These are phyloP conservation scores for Anthopleura xanthogrammica DNA, from an alignment of 92 coral and sea anemone species.

Conservation along the genomic window DNA sequence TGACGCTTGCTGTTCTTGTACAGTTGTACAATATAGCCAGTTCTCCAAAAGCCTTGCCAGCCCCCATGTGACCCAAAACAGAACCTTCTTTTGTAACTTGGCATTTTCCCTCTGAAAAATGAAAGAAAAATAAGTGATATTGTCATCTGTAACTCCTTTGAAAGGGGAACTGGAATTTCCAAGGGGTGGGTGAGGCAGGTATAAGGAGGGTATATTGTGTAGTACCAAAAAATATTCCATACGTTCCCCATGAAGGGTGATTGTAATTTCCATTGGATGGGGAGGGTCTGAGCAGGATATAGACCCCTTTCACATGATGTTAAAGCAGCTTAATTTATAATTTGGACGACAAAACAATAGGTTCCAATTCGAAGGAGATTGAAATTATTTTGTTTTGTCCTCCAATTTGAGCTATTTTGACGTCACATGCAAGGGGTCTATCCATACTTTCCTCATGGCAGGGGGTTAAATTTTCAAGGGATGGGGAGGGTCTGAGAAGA, in stretches of 20 bases:
- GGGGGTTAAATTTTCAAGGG: neutral
- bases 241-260: neutral
- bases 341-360: no score
- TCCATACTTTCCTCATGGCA: neutral
- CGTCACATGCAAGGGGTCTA: neutral
- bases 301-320: neutral
- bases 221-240: neutral
- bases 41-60: slow-evolving; percentile 98
- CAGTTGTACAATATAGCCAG: slow-evolving; percentile 98
- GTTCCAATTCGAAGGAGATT: no score
- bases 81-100: slow-evolving; percentile 93
- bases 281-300: neutral
- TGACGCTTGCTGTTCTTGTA: slow-evolving; percentile 96
- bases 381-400: no score
- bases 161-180: no score
- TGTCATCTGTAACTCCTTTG: no score
- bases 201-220: neutral
- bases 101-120: slow-evolving; percentile 81
- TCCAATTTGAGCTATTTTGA: no score
- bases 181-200: no score
- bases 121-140: neutral
- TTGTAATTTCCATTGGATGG: neutral
- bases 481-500: no score
- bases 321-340: no score
- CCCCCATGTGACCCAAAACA: slow-evolving; percentile 89